phyloP scores from a whole-genome alignment of 2,797 vertebrate genomes.

The Enteromius afrohamiltoni region DNA sequence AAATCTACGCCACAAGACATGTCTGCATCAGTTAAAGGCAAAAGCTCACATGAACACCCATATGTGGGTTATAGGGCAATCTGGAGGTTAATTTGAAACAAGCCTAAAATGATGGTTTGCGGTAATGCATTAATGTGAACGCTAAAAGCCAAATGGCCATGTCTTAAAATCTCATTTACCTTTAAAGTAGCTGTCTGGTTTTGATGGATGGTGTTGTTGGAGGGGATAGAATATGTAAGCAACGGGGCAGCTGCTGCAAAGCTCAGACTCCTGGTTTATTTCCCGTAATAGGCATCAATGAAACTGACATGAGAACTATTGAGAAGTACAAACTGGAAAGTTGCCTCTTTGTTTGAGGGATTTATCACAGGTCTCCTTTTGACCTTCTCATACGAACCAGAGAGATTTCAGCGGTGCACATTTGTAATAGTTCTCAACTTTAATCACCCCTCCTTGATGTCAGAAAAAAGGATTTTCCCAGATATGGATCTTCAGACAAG shows the following conservation, averaged over 20 bases:
- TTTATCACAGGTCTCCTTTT: not conserved
- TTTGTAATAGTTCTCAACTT: not conserved
- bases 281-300: slow-evolving; percentile 20
- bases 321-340: not conserved
- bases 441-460: not conserved
- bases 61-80: slow-evolving; percentile 23
- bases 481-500: slow-evolving; percentile 13
- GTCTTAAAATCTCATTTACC: slow-evolving; percentile 52
- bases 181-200: slow-evolving; percentile 52
- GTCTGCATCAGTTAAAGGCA: slow-evolving; percentile 18
- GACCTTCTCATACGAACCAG: not conserved
- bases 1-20: not conserved
- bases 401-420: not conserved
- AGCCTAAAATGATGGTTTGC: slow-evolving; percentile 24
- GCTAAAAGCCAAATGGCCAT: slow-evolving; percentile 36
- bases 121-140: slow-evolving; percentile 52
- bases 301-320: slow-evolving; percentile 10
- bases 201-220: slow-evolving; percentile 57
- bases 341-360: not conserved
- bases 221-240: slow-evolving; percentile 39
- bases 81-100: slow-evolving; percentile 47
- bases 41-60: slow-evolving; percentile 7
- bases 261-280: slow-evolving; percentile 23
- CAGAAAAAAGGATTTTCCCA: slow-evolving; percentile 28
- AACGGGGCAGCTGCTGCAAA: slow-evolving; percentile 17